Conservation (phyloP, 1,140 invertebrate species). For the Cydia amplana region DNA sequence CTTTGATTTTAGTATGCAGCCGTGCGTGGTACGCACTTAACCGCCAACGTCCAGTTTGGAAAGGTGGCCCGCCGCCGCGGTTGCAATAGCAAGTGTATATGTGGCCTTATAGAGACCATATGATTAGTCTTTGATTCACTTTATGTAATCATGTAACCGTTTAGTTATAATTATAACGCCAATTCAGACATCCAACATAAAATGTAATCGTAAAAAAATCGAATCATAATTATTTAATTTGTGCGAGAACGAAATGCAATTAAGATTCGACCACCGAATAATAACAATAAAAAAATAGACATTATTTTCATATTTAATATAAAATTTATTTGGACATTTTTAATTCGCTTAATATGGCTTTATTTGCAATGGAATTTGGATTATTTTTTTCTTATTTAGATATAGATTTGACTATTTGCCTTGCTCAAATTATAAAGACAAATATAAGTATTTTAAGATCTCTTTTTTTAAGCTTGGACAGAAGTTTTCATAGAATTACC, state of each 20-base stretch:
- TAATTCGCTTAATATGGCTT: slow-evolving; percentile 23
- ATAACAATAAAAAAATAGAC: slow-evolving; percentile 22
- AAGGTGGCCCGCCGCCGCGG: no score
- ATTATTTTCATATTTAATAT: slow-evolving; percentile 16
- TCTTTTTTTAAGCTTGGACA: slow-evolving; percentile 35
- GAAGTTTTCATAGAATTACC: neutral
- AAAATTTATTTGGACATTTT: slow-evolving; percentile 23
- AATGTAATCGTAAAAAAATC: no score
- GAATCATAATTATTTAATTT: no score
- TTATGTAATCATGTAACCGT: no score
- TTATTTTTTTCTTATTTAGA: slow-evolving; percentile 41
- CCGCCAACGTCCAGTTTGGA: no score
- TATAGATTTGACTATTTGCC: slow-evolving; percentile 38
- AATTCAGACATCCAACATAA: no score
- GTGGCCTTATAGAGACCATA: no score
- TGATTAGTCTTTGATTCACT: no score
- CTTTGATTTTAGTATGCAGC: no score
- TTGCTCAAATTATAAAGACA: slow-evolving; percentile 63
- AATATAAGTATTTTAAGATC: slow-evolving; percentile 46
- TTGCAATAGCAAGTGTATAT: no score
- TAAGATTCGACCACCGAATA: slow-evolving; percentile 7
- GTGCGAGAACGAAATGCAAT: slow-evolving; percentile 17
- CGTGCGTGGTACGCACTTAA: no score
- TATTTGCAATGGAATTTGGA: slow-evolving; percentile 35
- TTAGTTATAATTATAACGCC: no score